Evolutionary conservation across 2,888 invertebrate species (phyloP), one percentile per base, ranked within the genome.

Genomic region (Perdita meconis): DNA sequence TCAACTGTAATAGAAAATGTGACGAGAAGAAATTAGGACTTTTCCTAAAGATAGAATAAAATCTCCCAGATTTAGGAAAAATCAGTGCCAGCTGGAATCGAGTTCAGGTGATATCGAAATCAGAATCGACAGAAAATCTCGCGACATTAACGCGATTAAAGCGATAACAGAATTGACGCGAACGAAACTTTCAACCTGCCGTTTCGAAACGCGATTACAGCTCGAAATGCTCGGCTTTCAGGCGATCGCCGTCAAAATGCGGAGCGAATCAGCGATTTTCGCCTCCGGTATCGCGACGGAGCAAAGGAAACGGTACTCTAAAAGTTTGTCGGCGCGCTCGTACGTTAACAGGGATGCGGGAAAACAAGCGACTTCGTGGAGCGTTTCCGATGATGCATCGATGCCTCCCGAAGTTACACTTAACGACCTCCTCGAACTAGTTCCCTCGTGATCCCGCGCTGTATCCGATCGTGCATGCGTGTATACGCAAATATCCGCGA

Each of bases 401-500:
- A 66, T 59, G 40, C 38, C 12, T 22, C 56, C 26, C 24, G 53
- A 64, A 80, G 66, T 77, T 69, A 38, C 40, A 69, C 36, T 69
- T 73, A 75, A 80, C 69, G 73, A 73, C 42, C 57, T 26, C 2
- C 3, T 10, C 30, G 63, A 80, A 77, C 73, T 64, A 59, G 72
- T 77, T 80, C 57, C 6, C 30, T n/a, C n/a, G n/a, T n/a, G n/a
- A n/a, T n/a, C n/a, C n/a, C n/a, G n/a, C n/a, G n/a, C n/a, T n/a
- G n/a, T 30, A 30, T 30, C 30, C 6, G 30, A 30, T 30, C 30
- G 30, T 30, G 30, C 30, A 30, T 30, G 30, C 30, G 30, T 30
- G 30, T 30, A 30, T 6, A 30, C 30, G 47, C 66, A 36, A 34
- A 38, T 50, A 57, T 50, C 38, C 26, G 10, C n/a, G 22, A 16